Base-by-base conservation (phyloP, 2,113 vertebrate species). In the Callionymus lyra region DNA sequence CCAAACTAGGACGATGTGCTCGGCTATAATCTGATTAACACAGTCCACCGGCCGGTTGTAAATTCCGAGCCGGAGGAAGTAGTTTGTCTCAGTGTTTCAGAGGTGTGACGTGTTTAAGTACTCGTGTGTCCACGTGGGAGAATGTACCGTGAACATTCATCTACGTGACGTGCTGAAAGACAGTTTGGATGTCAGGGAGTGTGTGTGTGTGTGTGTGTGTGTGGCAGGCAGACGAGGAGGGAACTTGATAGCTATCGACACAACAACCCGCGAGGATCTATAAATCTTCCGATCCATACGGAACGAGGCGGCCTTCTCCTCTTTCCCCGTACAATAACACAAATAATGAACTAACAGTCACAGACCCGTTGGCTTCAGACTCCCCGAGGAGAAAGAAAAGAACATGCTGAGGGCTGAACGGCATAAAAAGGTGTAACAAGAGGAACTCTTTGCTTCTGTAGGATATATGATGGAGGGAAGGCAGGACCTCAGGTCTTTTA, bases 291-390 rank as follows among this genome's bases (percentile, higher is more conserved):
- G 59, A 53, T 63, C 71, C 68, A 63, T 65, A 70, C 56, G 53
- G 70, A 65, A 64, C 68, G 56, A 21, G n/a, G 43, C 56, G 59
- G 63, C 48, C 65, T 12, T 62, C 67, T 76, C 59, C 38, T 44
- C 56, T 55, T 65, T 61, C n/a, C n/a, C n/a, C n/a, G n/a, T n/a
- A 59, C 57, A 76, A 67, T 70, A 82, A 83, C 41, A 67, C 63
- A 63, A 57, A 69, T 77, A 83, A 83, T 76, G 81, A 82, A 84
- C 80, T 72, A 78, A 72, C 70, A 72, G 77, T 79, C 65, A 40
- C 59, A 51, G 63, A 52, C 50, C 57, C 53, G 53, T 56, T 55
- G 64, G 67, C 74, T 63, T 63, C 70, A 77, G 76, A 74, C 65
- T 74, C 74, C 74, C 44, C 0, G 47, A 48, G 50, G 71, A 59